Conservation (phyloP, 2,888 invertebrate genomes). For the Conistra vaccinii region DNA sequence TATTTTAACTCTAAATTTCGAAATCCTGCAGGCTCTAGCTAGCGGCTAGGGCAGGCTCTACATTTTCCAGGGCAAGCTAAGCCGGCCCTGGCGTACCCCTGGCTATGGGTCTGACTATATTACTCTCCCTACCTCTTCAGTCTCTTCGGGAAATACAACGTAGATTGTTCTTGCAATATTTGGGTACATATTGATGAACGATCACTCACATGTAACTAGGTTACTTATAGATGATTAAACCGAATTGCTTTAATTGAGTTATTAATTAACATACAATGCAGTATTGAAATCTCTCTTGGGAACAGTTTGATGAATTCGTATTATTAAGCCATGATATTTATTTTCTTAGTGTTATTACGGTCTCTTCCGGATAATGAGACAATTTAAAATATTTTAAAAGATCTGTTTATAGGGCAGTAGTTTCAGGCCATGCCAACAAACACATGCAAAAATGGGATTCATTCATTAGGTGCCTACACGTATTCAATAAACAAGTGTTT, state of each 20-base stretch:
- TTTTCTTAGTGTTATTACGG: conserved; percentile 14
- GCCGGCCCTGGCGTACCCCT: too few species aligned
- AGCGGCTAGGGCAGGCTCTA: too few species aligned
- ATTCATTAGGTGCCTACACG: too few species aligned
- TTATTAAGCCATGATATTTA: neutral
- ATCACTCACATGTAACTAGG: neutral
- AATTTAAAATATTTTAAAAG: neutral
- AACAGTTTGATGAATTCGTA: conserved; percentile 16
- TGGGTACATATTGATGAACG: neutral
- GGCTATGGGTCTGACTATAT: neutral
- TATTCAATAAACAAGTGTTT: neutral
- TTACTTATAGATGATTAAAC: conserved; percentile 17
- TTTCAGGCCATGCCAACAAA: neutral
- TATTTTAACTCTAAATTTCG: too few species aligned
- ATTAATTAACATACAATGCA: conserved; percentile 53
- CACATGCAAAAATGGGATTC: too few species aligned
- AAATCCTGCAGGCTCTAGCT: too few species aligned
- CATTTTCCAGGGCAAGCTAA: too few species aligned
- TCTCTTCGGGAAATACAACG: too few species aligned
- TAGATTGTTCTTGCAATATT: neutral
- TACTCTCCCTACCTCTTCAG: too few species aligned
- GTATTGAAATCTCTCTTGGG: conserved; percentile 10
- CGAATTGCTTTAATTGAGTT: conserved; percentile 7
- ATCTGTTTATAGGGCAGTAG: neutral
- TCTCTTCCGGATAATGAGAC: conserved; percentile 16